These are phyloP conservation scores for Otus scops DNA, from an alignment of 2,797 vertebrate species.

Conservation along the genomic window DNA sequence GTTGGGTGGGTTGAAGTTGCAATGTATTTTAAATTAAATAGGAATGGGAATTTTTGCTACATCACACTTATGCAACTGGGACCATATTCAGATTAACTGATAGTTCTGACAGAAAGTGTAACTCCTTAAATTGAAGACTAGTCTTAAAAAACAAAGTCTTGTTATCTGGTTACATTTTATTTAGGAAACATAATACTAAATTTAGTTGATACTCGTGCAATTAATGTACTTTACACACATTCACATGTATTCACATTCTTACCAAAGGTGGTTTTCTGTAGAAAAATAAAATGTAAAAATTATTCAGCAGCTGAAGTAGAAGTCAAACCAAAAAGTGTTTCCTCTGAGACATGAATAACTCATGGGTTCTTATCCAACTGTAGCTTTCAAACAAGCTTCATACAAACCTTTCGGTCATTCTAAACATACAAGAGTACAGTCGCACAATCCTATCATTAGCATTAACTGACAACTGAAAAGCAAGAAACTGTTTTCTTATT, in stretches of 20 bases:
- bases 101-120: neutral
- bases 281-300: neutral
- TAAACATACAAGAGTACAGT: neutral
- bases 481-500: neutral
- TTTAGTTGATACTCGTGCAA: neutral
- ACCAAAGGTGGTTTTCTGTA: neutral
- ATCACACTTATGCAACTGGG: neutral
- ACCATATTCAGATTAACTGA: neutral
- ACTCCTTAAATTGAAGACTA: neutral
- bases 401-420: neutral
- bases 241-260: neutral
- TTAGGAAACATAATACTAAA: neutral
- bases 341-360: slow-evolving; percentile 39
- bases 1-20: neutral
- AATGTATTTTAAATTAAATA: slow-evolving; percentile 1
- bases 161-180: neutral
- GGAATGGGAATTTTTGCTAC: neutral
- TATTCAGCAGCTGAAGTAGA: neutral
- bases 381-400: slow-evolving; percentile 16
- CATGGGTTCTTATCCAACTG: neutral
- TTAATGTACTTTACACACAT: neutral
- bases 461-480: neutral
- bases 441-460: neutral
- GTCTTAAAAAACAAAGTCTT: neutral
- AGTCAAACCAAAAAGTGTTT: slow-evolving; percentile 13